A percentile compares a stretch with the other conserved stretches of the same genome.
Evolutionary conservation across 2,113 vertebrate genomes (phyloP).

Genomic region (Brachypodius melanocephalos): DNA sequence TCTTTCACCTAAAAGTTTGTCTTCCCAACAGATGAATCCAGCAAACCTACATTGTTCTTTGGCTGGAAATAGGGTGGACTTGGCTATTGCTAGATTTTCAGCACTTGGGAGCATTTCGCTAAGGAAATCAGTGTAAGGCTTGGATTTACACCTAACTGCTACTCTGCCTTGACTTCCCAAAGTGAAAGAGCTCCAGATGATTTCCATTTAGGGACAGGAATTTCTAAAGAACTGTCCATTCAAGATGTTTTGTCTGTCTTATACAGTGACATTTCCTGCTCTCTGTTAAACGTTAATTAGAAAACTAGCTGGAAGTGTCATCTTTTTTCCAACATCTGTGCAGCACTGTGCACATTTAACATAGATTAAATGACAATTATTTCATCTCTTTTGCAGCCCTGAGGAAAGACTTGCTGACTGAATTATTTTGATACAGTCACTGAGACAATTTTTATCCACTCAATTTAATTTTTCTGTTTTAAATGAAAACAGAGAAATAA

Average conservation of each 20-base stretch:
- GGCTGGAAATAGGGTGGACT: not conserved
- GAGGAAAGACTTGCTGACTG: not conserved
- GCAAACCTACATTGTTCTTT: not conserved
- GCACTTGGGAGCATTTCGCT: not conserved
- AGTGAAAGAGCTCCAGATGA: not conserved
- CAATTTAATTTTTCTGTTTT: not conserved
- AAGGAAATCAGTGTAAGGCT: not conserved
- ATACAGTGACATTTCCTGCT: not conserved
- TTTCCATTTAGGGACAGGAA: not conserved
- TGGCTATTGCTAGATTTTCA: not conserved
- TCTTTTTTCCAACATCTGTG: not conserved
- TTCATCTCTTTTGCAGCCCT: not conserved
- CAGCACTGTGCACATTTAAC: not conserved
- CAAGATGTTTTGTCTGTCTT: not conserved
- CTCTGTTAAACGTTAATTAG: not conserved
- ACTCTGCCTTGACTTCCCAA: not conserved
- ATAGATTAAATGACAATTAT: not conserved
- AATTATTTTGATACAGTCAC: not conserved
- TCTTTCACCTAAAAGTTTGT: not conserved
- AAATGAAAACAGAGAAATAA: not conserved
- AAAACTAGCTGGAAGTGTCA: not conserved
- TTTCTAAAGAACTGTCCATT: not conserved
- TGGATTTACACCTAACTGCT: not conserved
- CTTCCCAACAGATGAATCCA: not conserved
- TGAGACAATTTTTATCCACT: not conserved